A percentile compares a stretch with the other conserved stretches of the same genome.
phyloP scores from a whole-genome alignment of 2,113 vertebrate species.

The Nothoprocta perdicaria region DNA sequence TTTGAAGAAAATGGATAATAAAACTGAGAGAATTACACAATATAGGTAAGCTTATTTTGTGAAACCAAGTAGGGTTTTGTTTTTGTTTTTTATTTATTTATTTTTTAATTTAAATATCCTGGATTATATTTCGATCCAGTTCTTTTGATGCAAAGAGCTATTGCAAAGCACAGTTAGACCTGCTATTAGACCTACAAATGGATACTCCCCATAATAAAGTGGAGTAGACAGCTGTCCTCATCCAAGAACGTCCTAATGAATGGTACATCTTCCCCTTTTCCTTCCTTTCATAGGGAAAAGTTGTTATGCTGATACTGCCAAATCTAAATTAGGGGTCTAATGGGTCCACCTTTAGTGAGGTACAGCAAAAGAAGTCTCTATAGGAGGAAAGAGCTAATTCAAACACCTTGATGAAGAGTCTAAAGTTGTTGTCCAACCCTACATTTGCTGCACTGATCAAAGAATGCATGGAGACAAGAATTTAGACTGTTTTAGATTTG shows the following conservation, averaged over 20 bases:
- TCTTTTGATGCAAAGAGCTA: background rate
- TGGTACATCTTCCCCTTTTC: background rate
- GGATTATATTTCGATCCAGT: rapidly evolving
- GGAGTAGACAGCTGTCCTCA: background rate
- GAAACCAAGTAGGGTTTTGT: background rate
- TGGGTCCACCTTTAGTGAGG: background rate
- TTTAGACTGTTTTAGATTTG: background rate
- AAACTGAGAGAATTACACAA: background rate
- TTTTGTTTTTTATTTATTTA: background rate
- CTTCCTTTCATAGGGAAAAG: background rate
- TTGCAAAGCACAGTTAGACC: background rate
- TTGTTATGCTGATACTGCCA: background rate
- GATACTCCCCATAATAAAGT: background rate
- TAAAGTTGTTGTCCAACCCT: background rate
- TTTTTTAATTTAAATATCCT: background rate
- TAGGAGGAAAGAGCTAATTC: background rate
- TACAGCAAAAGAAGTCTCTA: background rate
- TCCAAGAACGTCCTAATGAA: background rate
- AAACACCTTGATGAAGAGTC: background rate
- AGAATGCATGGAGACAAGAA: background rate
- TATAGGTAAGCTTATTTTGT: background rate
- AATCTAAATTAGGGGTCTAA: background rate
- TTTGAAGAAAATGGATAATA: background rate
- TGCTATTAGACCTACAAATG: background rate
- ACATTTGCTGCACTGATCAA: background rate